Evolutionary conservation across 2,113 vertebrate genomes (phyloP), one percentile per base, ranked within the genome.

Genomic region (Prunella fulvescens): DNA sequence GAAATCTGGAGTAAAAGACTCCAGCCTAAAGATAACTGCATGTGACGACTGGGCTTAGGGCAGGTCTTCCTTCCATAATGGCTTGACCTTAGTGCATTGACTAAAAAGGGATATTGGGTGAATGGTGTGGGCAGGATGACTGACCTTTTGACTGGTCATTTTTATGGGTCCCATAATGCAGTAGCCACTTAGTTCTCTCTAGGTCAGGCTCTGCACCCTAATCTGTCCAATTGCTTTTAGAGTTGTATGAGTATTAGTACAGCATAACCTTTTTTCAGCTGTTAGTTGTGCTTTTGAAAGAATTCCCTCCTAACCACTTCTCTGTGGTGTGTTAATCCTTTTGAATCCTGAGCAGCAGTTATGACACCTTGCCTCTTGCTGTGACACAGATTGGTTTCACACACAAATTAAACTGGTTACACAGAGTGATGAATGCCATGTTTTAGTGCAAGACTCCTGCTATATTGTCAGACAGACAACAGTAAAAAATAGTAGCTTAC

Each of bases 1-100:
- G 70, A 58, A 74, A 71, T 51, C 7, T 11, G 40, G 24, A 86
- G 31, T 4, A 7, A 47, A 48, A 57, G n/a, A 19, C 18, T 69
- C 24, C 39, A 45, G 22, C 31, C 28, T 44, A 31, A 69, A 13
- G n/a, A 16, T 39, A 72, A 29, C 18, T 56, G 33, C 23, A 3
- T 44, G 35, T 60, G 28, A 19, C 60, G 23, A 5, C 20, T 9
- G 19, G 31, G 28, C 24, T 61, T 54, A 50, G 70, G 20, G 26
- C 54, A 25, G 28, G 71, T 4, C 22, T 50, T 44, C 26, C 37
- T 90, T 66, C 39, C 6, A 0, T 24, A 11, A 58, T 14, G 29
- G 12, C 26, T 42, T 51, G 29, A 48, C 11, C 3, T 0, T 13
- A 28, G 19, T 35, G 20, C 10, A 3, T 35, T 0, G 1, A 12